Conservation (phyloP, 2,888 invertebrate species). For the Aromia moschata region DNA sequence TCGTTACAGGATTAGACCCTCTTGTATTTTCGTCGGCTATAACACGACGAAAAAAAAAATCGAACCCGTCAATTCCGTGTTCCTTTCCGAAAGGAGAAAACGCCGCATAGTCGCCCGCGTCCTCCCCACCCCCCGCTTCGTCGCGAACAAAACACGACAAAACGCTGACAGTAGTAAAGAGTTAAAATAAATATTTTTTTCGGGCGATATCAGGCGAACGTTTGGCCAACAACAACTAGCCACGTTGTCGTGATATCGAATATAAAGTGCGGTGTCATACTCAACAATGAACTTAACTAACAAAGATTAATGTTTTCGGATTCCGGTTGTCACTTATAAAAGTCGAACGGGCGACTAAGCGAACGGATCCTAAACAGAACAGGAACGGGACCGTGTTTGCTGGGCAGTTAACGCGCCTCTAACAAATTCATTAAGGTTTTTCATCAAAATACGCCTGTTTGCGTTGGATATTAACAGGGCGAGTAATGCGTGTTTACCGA, state of each 20-base stretch:
- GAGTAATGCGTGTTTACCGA: background rate
- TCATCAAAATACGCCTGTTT: slow-evolving; percentile 11
- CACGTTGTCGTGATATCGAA: slow-evolving; percentile 37
- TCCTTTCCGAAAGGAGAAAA: too few relatives aligned
- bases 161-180: slow-evolving; percentile 15
- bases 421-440: slow-evolving; percentile 36
- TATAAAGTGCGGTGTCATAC: slow-evolving; percentile 52
- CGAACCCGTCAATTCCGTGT: too few relatives aligned
- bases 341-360: slow-evolving; percentile 16
- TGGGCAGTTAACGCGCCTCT: slow-evolving; percentile 29
- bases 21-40: too few relatives aligned
- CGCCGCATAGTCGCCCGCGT: too few relatives aligned
- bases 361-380: background rate
- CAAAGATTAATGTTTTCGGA: slow-evolving; percentile 56
- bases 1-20: too few relatives aligned
- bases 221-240: slow-evolving; percentile 32
- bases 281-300: slow-evolving; percentile 55
- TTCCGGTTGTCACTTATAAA: slow-evolving; percentile 48
- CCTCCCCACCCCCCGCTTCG: too few relatives aligned
- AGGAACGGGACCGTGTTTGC: slow-evolving; percentile 7
- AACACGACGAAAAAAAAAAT: too few relatives aligned
- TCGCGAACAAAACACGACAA: too few relatives aligned
- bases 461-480: background rate
- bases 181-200: slow-evolving; percentile 27
- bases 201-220: slow-evolving; percentile 23